These are phyloP conservation scores for Pentalonia nigronervosa DNA, from an alignment of 1,140 invertebrate species.

Conservation along the genomic window DNA sequence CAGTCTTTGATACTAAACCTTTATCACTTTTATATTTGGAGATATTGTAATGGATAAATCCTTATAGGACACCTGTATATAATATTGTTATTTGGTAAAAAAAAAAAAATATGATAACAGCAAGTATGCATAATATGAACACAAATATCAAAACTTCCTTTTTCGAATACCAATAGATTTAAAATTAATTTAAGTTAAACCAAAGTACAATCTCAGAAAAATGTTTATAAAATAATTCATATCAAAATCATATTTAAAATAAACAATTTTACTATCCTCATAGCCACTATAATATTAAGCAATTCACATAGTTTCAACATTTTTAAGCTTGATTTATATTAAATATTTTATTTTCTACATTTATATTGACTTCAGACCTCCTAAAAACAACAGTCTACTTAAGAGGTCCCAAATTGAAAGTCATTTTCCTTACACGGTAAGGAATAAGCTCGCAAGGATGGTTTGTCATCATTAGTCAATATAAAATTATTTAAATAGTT, in stretches of 20 bases:
- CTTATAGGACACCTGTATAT: no score
- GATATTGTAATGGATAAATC: no score
- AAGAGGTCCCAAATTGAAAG: slow-evolving; percentile 45
- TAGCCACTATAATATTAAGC: neutral
- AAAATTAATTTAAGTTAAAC: neutral
- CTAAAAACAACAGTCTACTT: slow-evolving; percentile 25
- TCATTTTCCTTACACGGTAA: slow-evolving; percentile 28
- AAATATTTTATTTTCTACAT: neutral
- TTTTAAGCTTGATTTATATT: neutral
- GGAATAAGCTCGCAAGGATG: slow-evolving; percentile 53
- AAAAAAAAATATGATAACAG: no score
- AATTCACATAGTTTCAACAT: neutral
- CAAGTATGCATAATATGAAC: no score
- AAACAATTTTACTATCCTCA: neutral
- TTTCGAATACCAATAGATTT: neutral
- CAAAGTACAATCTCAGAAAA: neutral
- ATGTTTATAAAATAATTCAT: neutral
- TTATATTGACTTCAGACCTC: slow-evolving; percentile 43
- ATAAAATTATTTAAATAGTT: neutral
- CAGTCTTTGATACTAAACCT: no score
- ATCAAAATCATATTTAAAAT: neutral
- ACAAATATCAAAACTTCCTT: no score
- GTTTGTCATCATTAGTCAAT: slow-evolving; percentile 51
- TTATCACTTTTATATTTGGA: no score
- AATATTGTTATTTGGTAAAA: no score